Percentiles rank a stretch among this genome's conserved stretches.
These are phyloP conservation scores for Orchestes rusci DNA, from an alignment of 2,888 invertebrate species.

Conservation along the genomic window DNA sequence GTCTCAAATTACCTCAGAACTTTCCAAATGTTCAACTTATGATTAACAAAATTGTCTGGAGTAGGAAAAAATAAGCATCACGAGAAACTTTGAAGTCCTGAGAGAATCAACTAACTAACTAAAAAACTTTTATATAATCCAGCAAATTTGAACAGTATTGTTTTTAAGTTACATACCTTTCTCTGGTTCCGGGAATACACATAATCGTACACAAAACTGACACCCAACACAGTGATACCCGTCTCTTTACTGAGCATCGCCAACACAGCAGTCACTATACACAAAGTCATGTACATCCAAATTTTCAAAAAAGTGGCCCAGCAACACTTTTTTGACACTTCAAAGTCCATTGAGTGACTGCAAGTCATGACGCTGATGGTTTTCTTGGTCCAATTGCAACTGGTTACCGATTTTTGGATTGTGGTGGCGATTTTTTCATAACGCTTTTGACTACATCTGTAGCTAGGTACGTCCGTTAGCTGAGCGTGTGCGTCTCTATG, in stretches of 20 bases:
- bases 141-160: too few species aligned
- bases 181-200: conserved; percentile 45
- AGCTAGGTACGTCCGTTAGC: conserved; percentile 15
- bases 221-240: conserved; percentile 83
- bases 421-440: conserved; percentile 39
- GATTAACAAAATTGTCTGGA: too few species aligned
- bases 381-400: conserved; percentile 38
- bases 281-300: conserved; percentile 55
- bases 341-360: background rate
- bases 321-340: conserved; percentile 30
- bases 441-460: conserved; percentile 33
- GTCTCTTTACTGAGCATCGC: conserved; percentile 94
- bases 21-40: too few species aligned
- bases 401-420: conserved; percentile 39
- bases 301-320: conserved; percentile 41
- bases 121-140: too few species aligned
- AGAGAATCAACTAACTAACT: too few species aligned
- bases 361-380: conserved; percentile 1
- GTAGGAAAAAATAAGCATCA: too few species aligned
- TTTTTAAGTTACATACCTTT: too few species aligned
- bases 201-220: conserved; percentile 86
- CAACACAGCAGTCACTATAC: conserved; percentile 54
- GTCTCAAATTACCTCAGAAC: too few species aligned
- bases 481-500: conserved; percentile 48
- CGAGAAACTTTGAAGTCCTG: too few species aligned